These are phyloP conservation scores for Patagioenas fasciata DNA, from an alignment of 2,113 vertebrate species.

Conservation along the genomic window DNA sequence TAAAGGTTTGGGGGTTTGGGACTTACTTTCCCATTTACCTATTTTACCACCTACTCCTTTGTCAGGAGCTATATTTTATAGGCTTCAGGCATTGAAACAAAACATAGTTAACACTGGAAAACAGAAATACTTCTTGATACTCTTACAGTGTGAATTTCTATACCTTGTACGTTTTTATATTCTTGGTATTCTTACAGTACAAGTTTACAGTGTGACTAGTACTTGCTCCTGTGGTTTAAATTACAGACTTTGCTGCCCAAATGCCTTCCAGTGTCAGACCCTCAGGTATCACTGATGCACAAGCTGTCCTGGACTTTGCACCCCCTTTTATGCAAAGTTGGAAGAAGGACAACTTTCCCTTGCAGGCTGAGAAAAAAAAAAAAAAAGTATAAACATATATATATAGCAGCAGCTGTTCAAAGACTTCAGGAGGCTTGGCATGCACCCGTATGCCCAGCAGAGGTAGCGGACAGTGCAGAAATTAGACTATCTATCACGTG, in stretches of 20 bases:
- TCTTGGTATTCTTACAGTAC: background rate
- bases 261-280: background rate
- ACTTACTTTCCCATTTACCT: background rate
- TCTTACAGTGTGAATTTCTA: background rate
- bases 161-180: background rate
- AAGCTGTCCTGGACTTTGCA: background rate
- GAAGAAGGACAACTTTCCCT: background rate
- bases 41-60: background rate
- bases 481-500: constrained; percentile 15
- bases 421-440: constrained; percentile 33
- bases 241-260: background rate
- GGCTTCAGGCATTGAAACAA: background rate
- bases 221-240: background rate
- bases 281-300: background rate
- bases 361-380: background rate
- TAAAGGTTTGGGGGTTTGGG: background rate
- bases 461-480: background rate
- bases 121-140: background rate
- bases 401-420: constrained; percentile 49
- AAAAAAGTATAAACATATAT: background rate
- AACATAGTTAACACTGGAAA: background rate
- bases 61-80: background rate
- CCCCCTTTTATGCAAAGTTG: background rate
- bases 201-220: background rate
- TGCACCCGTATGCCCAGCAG: constrained; percentile 11